Evolutionary conservation across 2,797 vertebrate species (phyloP).

Genomic region (Cyclura pinguis): DNA sequence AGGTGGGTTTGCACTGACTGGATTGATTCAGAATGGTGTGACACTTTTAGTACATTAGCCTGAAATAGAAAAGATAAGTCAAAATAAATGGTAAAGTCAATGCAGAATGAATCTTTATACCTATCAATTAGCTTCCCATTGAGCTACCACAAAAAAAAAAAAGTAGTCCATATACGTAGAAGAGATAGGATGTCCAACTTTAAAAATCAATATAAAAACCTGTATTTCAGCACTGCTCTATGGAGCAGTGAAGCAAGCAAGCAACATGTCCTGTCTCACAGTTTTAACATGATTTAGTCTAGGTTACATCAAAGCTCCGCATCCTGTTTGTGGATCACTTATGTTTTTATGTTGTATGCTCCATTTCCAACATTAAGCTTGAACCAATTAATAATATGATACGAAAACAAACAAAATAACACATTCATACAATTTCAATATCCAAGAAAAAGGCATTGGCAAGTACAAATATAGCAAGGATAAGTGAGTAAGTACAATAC

Average conservation of each 20-base stretch:
- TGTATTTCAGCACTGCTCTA: background rate
- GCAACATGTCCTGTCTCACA: background rate
- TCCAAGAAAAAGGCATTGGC: background rate
- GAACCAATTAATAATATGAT: background rate
- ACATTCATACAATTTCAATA: background rate
- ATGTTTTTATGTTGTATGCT: background rate
- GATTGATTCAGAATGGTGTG: slow-evolving; percentile 79
- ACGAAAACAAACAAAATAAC: background rate
- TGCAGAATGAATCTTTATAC: background rate
- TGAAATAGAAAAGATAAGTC: slow-evolving; percentile 68
- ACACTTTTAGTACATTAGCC: slow-evolving; percentile 79
- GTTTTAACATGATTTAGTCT: background rate
- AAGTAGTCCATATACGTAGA: background rate
- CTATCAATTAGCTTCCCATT: too few species aligned
- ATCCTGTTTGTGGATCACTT: background rate
- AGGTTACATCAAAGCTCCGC: background rate
- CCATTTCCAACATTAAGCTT: background rate
- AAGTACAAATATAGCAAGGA: background rate
- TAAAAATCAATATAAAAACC: background rate
- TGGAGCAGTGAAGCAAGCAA: background rate
- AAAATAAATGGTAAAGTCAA: slow-evolving; percentile 29
- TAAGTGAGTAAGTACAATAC: background rate
- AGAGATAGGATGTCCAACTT: background rate
- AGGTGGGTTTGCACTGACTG: slow-evolving; percentile 84
- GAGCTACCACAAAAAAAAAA: too few species aligned